phyloP scores from a whole-genome alignment of 2,888 invertebrate genomes.

The Lithophane ornitopus region DNA sequence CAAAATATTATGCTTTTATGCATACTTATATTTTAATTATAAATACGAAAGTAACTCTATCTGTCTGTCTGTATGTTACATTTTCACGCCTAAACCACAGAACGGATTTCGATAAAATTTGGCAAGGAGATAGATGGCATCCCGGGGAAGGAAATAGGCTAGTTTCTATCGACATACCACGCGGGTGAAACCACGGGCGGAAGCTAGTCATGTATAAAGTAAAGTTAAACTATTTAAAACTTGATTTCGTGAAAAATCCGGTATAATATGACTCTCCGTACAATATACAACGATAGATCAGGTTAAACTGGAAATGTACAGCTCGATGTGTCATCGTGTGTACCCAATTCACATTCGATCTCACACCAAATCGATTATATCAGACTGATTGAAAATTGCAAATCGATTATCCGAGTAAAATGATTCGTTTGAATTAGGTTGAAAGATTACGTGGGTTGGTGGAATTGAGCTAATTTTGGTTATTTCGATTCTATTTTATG shows the following conservation, averaged over 20 bases:
- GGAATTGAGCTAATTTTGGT: constrained; percentile 50
- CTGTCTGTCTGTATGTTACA: no score
- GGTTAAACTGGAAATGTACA: background rate
- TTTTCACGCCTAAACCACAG: no score
- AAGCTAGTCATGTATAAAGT: no score
- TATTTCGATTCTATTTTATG: constrained; percentile 7
- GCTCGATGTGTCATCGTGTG: background rate
- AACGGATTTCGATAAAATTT: no score
- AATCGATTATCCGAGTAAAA: constrained; percentile 61
- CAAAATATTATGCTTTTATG: background rate
- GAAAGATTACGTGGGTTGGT: constrained; percentile 42
- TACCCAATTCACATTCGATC: constrained; percentile 66
- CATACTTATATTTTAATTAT: no score
- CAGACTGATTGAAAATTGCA: constrained; percentile 66
- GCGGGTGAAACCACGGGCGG: no score
- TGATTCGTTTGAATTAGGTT: constrained; percentile 56
- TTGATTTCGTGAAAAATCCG: no score
- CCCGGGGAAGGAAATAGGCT: no score
- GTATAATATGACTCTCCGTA: background rate
- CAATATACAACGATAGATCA: background rate
- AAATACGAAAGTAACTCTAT: no score
- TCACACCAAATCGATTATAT: constrained; percentile 62
- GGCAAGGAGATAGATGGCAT: no score
- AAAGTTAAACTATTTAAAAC: no score
- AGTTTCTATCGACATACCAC: no score